Evolutionary conservation across 2,888 invertebrate genomes (phyloP).

Genomic region (Catocala sponsa): DNA sequence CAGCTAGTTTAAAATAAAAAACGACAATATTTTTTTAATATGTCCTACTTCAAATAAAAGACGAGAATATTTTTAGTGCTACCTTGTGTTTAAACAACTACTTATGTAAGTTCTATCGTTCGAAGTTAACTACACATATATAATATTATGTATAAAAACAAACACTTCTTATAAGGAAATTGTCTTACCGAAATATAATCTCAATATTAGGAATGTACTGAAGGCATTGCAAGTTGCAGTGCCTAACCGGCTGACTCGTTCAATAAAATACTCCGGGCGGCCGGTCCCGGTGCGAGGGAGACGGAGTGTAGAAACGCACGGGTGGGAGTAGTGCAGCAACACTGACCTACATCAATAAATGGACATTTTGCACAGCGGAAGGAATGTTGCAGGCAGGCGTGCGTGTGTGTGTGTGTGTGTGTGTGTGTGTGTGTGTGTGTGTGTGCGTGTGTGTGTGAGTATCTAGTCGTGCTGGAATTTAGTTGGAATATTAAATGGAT

Average conservation of each 20-base stretch:
- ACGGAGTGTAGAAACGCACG: conserved; percentile 26
- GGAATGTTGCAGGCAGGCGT: conserved; percentile 61
- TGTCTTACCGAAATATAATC: too few relatives aligned
- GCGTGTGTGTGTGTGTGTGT: conserved; percentile 27
- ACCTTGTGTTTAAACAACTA: too few relatives aligned
- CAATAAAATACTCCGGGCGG: conserved; percentile 66
- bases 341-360: conserved; percentile 85
- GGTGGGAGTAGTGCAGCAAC: conserved; percentile 57
- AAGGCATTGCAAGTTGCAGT: conserved; percentile 40
- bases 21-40: too few relatives aligned
- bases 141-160: too few relatives aligned
- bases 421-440: conserved; percentile 33
- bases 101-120: too few relatives aligned
- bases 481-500: conserved; percentile 13
- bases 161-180: too few relatives aligned
- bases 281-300: conserved; percentile 55
- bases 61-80: too few relatives aligned
- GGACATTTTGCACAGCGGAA: conserved; percentile 71
- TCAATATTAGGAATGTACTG: conserved; percentile 27
- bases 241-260: conserved; percentile 57
- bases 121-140: too few relatives aligned
- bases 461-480: conserved; percentile 11
- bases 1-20: too few relatives aligned
- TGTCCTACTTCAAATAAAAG: too few relatives aligned
- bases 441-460: conserved; percentile 28